Evolutionary conservation across 2,797 vertebrate species (phyloP).

Genomic region (Peromyscus melanophrys): DNA sequence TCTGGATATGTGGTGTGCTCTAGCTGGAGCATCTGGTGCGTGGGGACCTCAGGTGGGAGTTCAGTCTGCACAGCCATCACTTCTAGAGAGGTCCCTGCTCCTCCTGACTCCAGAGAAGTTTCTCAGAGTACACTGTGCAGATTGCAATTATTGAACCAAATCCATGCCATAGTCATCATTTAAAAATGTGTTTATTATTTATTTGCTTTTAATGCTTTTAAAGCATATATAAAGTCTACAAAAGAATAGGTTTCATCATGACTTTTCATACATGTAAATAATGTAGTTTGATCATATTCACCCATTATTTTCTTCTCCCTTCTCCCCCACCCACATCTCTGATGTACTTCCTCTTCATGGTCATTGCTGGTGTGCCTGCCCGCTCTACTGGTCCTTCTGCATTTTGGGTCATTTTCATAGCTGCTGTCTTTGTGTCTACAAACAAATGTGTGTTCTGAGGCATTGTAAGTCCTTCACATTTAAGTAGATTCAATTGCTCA

Average conservation of each 20-base stretch:
- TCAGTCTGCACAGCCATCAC: neutral
- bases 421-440: neutral
- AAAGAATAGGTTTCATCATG: neutral
- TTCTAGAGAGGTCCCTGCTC: neutral
- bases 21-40: neutral
- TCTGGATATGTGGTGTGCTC: neutral
- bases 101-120: neutral
- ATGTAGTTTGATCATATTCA: neutral
- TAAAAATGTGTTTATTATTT: neutral
- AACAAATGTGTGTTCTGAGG: neutral
- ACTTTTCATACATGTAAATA: neutral
- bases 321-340: neutral
- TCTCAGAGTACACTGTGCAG: neutral
- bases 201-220: neutral
- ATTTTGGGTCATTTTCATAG: neutral
- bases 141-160: neutral
- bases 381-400: neutral
- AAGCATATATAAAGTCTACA: neutral
- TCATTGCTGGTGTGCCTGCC: neutral
- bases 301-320: neutral
- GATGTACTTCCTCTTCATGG: too few relatives aligned
- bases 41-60: neutral
- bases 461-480: constrained; percentile 17
- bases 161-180: neutral
- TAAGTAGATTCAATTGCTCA: constrained; percentile 10